These are phyloP conservation scores for Laterallus jamaicensis DNA, from an alignment of 2,113 vertebrate genomes.

Conservation along the genomic window DNA sequence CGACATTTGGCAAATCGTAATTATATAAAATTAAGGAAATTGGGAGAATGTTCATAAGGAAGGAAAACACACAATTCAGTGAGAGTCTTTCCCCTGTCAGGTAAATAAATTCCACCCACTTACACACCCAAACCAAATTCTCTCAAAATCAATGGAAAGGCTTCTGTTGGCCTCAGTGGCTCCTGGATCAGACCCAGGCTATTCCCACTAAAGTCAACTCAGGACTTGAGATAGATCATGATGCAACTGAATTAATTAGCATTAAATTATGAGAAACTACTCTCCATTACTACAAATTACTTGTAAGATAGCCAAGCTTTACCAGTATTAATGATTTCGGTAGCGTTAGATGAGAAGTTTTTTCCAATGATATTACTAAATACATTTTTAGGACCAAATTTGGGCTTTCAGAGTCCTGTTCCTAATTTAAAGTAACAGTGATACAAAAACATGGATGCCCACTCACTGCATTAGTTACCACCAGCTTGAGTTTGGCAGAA, in stretches of 20 bases:
- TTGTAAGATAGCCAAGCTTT: slow-evolving; percentile 58
- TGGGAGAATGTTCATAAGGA: slow-evolving; percentile 22
- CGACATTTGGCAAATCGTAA: slow-evolving; percentile 52
- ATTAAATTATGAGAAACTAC: slow-evolving; percentile 71
- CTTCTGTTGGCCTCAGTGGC: not conserved
- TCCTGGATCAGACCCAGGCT: slow-evolving; percentile 29
- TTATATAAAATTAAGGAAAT: slow-evolving; percentile 62
- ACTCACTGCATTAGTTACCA: not conserved
- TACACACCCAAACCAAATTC: not conserved
- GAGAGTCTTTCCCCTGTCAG: not conserved
- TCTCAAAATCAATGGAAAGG: slow-evolving; percentile 21
- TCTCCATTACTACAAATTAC: slow-evolving; percentile 67
- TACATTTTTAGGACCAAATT: not conserved
- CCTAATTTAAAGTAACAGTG: not conserved
- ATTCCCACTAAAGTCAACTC: slow-evolving; percentile 41
- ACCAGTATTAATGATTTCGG: slow-evolving; percentile 18
- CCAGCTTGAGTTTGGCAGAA: not conserved
- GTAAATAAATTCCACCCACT: slow-evolving; percentile 7
- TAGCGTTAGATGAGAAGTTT: not conserved
- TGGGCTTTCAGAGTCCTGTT: not conserved
- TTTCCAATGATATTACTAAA: not conserved
- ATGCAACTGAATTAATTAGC: slow-evolving; percentile 72
- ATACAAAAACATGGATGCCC: not conserved
- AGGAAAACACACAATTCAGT: not conserved
- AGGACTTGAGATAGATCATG: slow-evolving; percentile 47